Evolutionary conservation across 2,113 vertebrate species (phyloP).

Genomic region (Bagarius yarrelli): DNA sequence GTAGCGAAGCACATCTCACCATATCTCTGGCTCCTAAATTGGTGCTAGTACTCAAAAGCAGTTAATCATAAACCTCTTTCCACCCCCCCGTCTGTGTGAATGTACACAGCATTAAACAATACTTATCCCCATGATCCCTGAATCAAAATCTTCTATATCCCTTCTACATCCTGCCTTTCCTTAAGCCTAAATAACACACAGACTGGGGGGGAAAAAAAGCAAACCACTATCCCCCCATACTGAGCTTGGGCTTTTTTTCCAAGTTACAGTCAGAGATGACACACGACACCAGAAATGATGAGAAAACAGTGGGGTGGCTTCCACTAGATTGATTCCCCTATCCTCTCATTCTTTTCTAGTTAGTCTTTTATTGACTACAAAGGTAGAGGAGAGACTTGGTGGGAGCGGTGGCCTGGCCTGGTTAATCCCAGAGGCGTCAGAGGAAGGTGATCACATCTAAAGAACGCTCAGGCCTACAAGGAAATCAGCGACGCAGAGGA

Average conservation of each 20-base stretch:
- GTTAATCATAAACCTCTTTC: constrained; percentile 16
- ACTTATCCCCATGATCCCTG: constrained; percentile 79
- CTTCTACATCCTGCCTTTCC: constrained; percentile 62
- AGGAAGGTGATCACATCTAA: constrained; percentile 98
- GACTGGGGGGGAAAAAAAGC: neutral
- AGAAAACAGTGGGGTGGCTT: constrained; percentile 98
- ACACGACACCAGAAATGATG: constrained; percentile 91
- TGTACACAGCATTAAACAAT: constrained; percentile 64
- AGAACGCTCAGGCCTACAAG: constrained; percentile 90
- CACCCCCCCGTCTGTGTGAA: constrained; percentile 22
- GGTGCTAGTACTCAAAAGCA: constrained; percentile 11
- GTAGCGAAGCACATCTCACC: neutral
- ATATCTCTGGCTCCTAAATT: constrained; percentile 7
- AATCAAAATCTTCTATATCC: constrained; percentile 81
- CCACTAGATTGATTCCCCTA: constrained; percentile 99
- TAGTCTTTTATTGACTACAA: constrained; percentile 99
- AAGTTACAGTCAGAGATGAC: constrained; percentile 92
- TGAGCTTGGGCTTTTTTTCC: constrained; percentile 82
- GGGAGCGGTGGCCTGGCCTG: constrained; percentile 80
- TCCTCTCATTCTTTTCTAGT: constrained; percentile 97
- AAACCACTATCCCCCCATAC: constrained; percentile 87
- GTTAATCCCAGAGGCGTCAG: constrained; percentile 96
- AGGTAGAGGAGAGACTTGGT: constrained; percentile 77
- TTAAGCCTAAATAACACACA: constrained; percentile 81
- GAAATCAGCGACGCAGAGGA: constrained; percentile 90